Conservation (phyloP, 1,140 invertebrate genomes). For the Mamestra configurata region DNA sequence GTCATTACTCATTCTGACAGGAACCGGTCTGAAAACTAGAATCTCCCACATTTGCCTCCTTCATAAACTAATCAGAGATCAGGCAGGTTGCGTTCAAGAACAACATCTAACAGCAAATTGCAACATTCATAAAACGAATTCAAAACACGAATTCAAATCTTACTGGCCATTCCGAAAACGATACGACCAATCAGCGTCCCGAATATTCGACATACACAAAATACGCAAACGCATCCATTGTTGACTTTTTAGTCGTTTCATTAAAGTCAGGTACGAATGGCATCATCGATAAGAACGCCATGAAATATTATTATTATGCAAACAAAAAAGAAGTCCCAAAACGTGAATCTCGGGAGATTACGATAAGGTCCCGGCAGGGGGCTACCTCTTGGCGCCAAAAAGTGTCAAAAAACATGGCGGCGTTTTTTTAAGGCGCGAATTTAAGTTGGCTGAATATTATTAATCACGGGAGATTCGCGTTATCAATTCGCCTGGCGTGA, state of each 20-base stretch:
- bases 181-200: slow-evolving; percentile 5
- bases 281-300: slow-evolving; percentile 40
- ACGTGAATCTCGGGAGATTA: slow-evolving; percentile 56
- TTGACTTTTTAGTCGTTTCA: slow-evolving; percentile 49
- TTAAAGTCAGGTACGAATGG: slow-evolving; percentile 37
- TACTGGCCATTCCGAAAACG: slow-evolving; percentile 15
- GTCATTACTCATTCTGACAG: slow-evolving; percentile 11
- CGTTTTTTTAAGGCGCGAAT: slow-evolving; percentile 46
- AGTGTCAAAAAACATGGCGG: slow-evolving; percentile 59
- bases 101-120: not conserved
- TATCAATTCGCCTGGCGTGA: slow-evolving; percentile 17
- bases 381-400: slow-evolving; percentile 58
- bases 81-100: not conserved
- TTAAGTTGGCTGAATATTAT: slow-evolving; percentile 51
- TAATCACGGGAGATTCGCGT: slow-evolving; percentile 41
- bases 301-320: slow-evolving; percentile 60
- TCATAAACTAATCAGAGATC: slow-evolving; percentile 12
- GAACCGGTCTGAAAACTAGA: slow-evolving; percentile 3
- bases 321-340: slow-evolving; percentile 56
- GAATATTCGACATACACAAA: slow-evolving; percentile 31
- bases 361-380: slow-evolving; percentile 60
- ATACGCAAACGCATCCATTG: slow-evolving; percentile 39
- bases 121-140: not conserved
- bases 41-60: slow-evolving; percentile 2
- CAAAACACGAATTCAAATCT: not conserved